Percentiles rank a stretch among this genome's conserved stretches.
Evolutionary conservation across 1,140 invertebrate species (phyloP).

Genomic region (Cyclargus thomasi): DNA sequence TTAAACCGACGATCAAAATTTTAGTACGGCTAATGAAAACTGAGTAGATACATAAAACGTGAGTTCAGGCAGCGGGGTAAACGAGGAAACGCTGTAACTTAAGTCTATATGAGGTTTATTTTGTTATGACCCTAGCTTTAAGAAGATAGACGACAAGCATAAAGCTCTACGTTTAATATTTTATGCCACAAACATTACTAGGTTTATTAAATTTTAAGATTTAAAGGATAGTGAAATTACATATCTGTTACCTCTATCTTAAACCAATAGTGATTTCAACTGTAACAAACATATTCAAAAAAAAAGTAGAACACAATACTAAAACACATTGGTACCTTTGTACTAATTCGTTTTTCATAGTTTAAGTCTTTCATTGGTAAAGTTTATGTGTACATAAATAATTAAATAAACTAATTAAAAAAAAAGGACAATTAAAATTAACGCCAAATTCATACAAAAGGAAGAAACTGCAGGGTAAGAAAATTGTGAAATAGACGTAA

Average conservation of each 20-base stretch:
- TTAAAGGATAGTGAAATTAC: no score
- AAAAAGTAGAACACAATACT: no score
- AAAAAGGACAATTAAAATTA: background rate
- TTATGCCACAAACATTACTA: background rate
- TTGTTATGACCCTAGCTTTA: background rate
- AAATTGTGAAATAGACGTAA: conserved; percentile 17
- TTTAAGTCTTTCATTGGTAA: no score
- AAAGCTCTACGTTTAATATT: background rate
- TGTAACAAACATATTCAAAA: no score
- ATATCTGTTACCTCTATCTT: no score
- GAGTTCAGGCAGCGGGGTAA: background rate
- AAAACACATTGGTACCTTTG: no score
- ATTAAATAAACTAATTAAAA: background rate
- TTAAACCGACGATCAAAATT: no score
- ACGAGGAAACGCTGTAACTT: background rate
- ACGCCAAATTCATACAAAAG: background rate
- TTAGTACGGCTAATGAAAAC: no score
- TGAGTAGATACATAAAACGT: background rate
- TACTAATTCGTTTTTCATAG: no score
- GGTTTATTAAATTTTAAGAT: background rate
- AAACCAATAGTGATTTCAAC: no score
- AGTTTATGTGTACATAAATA: no score
- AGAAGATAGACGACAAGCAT: background rate
- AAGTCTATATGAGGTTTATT: conserved; percentile 3
- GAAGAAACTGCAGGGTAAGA: background rate